Evolutionary conservation across 2,797 vertebrate species (phyloP), one percentile per base, ranked within the genome.

Genomic region (Cryptoprocta ferox): DNA sequence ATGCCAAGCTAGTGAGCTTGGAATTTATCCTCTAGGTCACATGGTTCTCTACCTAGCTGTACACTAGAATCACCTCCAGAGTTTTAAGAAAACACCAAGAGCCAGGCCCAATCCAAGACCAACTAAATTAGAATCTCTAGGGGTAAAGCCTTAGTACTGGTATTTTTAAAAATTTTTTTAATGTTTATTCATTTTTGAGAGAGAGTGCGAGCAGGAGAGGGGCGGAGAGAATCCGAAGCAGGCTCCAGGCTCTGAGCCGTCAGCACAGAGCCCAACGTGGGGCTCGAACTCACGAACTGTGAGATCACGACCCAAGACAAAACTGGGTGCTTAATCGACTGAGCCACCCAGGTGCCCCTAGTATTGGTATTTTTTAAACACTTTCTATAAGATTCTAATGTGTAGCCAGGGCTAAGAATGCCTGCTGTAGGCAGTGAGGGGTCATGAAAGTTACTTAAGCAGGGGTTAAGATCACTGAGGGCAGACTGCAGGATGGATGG

Each of bases 161-260:
- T 28, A 71, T 80, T 95, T 83, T 89, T 5, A 70, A 95, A 95
- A 13, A 71, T 18, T 85, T 96, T 56, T 21, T 85, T 21, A 21
- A 56, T 21, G 18, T 24, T 24, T 59, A 24, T 59, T 59, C 24
- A 59, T 59, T 24, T 59, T 59, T 59, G 21, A 59, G 56, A 59
- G 56, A 59, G 56, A 59, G 19, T 24, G 56, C 21, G 21, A 59
- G 56, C 56, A 59, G 21, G 56, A 19, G 56, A 59, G 56, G 56
- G 56, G 56, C 21, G 24, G 56, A 59, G 19, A 59, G 19, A 59
- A 59, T 59, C 56, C 21, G 9, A 24, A 59, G 56, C 56, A 59
- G 21, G 21, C 21, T 59, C 21, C 56, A 59, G 19, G 21, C 19
- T 59, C 56, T 59, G 56, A 59, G 21, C 56, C 24, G 56, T 59